Evolutionary conservation across 2,888 invertebrate genomes (phyloP).

Genomic region (Cephus rjabovi): DNA sequence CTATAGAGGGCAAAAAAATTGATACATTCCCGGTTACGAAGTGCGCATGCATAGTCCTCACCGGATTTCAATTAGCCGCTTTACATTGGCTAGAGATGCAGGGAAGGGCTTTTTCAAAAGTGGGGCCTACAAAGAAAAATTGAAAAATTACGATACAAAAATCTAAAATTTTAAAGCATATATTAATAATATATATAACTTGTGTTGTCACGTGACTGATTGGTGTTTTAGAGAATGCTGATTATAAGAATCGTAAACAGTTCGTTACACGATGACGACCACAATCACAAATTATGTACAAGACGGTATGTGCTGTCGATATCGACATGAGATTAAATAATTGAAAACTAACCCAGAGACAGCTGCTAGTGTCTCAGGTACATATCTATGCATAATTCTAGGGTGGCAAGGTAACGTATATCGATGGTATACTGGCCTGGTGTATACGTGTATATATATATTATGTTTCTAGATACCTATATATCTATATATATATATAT

Average conservation of each 20-base stretch:
- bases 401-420: constrained; percentile 26
- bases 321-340: constrained; percentile 28
- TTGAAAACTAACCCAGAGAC: constrained; percentile 25
- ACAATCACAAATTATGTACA: background rate
- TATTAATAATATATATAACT: background rate
- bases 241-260: background rate
- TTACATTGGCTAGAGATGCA: too few species aligned
- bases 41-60: too few species aligned
- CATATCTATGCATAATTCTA: constrained; percentile 29
- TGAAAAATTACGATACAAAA: background rate
- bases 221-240: background rate
- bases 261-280: background rate
- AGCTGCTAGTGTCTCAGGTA: constrained; percentile 30
- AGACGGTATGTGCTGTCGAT: background rate
- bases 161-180: too few species aligned
- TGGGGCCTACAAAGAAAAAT: too few species aligned
- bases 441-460: background rate
- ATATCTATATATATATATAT: background rate
- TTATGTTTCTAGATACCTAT: background rate
- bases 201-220: background rate
- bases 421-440: background rate
- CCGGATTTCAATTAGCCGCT: too few species aligned
- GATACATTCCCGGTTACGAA: too few species aligned
- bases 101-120: too few species aligned
- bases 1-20: too few species aligned